These are phyloP conservation scores for Drosophila bunnanda DNA, from an alignment of 2,888 invertebrate genomes.

Conservation along the genomic window DNA sequence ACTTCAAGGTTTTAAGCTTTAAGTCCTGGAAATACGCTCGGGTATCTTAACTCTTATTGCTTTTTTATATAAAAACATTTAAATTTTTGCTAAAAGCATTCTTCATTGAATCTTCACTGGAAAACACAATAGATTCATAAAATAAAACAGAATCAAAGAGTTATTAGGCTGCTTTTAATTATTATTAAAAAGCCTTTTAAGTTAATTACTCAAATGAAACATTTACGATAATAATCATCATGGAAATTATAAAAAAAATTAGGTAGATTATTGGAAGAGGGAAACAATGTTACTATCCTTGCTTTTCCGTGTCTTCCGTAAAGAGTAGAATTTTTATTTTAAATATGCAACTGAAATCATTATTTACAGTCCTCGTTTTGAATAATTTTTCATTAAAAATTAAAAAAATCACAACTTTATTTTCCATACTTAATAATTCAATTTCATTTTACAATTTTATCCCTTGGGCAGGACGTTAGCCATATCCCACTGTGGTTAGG, in stretches of 20 bases:
- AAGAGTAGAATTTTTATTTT: no score
- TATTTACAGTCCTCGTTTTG: background rate
- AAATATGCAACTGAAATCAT: no score
- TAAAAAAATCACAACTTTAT: background rate
- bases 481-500: background rate
- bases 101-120: background rate
- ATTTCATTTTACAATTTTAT: no score
- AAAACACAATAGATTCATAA: background rate
- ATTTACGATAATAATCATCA: background rate
- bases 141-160: background rate
- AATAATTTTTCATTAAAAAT: background rate
- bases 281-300: background rate
- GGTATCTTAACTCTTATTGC: background rate
- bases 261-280: background rate
- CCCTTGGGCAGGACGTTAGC: no score
- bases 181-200: background rate
- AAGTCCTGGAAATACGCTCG: background rate
- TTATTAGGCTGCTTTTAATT: background rate
- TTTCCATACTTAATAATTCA: no score
- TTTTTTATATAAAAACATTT: background rate
- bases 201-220: background rate
- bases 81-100: no score
- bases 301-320: background rate
- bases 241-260: background rate
- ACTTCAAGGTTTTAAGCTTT: background rate